Evolutionary conservation across 2,797 vertebrate species (phyloP), one percentile per base, ranked within the genome.

Genomic region (Pempheris klunzingeri): DNA sequence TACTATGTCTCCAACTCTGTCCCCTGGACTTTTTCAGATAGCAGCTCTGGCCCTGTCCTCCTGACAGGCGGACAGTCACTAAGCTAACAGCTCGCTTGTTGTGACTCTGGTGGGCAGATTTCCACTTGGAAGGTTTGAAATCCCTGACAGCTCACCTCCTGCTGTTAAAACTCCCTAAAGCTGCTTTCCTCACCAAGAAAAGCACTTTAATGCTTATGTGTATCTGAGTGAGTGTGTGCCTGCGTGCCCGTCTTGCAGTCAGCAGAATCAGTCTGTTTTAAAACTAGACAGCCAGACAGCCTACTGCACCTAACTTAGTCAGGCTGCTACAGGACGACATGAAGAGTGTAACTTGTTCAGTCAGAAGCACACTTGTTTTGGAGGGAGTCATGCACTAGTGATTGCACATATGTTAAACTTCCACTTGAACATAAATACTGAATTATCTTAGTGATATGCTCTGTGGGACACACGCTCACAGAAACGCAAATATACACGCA

Each of bases 141-240:
- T 88, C 77, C 70, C 74, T 75, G 80, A 85, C 80, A 88, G 84
- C 82, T 90, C 74, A 78, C 80, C 81, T 72, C 85, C 73, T 65
- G 78, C 85, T 83, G 82, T 77, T 86, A 74, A 86, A 92, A 80
- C 75, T 71, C 82, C 68, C 68, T 58, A 85, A 91, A 89, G 80
- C 84, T 53, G 67, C 81, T 82, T 88, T 82, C 49, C 74, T 85
- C 72, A 64, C 69, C 54, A 64, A 80, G 86, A 81, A 84, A 87
- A 82, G 54, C 58, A 63, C 71, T 84, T 81, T 70, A 87, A 76
- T 83, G 73, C 75, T 28, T 41, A 22, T 69, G 55, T 71, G 66
- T 82, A 81, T 71, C 77, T 81, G 77, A 49, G 32, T 38, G 57
- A 67, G 71, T 68, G 57, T 69, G 59, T 50, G 57, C 57, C 59